A percentile compares a stretch with the other conserved stretches of the same genome.
Conservation (phyloP, 2,113 vertebrate genomes). For the Nycticorax nycticorax region DNA sequence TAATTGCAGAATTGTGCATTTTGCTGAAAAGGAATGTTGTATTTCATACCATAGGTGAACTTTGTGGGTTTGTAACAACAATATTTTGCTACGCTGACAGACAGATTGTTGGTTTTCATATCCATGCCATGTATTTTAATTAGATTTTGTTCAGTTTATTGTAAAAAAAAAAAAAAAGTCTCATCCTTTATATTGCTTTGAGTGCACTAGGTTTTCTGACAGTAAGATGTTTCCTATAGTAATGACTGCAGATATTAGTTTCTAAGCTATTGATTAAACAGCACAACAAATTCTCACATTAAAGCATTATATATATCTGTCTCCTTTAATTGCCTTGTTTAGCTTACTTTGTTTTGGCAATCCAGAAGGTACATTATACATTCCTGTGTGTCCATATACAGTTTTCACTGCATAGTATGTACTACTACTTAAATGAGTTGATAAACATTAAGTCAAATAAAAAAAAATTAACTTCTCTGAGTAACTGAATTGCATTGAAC, state of each 20-base stretch:
- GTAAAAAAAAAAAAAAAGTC: background rate
- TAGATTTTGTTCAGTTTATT: background rate
- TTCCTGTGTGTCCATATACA: background rate
- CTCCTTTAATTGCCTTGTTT: background rate
- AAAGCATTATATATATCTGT: background rate
- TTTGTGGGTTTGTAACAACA: background rate
- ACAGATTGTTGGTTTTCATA: background rate
- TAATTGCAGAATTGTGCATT: background rate
- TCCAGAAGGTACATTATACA: background rate
- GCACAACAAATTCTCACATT: background rate
- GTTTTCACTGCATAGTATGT: background rate
- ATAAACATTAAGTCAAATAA: constrained; percentile 31
- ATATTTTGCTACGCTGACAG: background rate
- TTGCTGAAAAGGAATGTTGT: background rate
- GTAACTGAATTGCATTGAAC: background rate
- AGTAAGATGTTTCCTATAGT: background rate
- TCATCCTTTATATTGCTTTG: background rate
- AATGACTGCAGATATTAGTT: background rate
- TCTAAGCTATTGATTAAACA: background rate
- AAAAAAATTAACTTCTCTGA: constrained; percentile 6
- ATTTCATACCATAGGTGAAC: background rate
- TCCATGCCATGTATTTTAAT: background rate
- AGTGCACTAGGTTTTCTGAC: background rate
- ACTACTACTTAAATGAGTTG: background rate
- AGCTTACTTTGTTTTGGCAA: background rate